Evolutionary conservation across 2,797 vertebrate genomes (phyloP).

Genomic region (Threskiornis aethiopicus): DNA sequence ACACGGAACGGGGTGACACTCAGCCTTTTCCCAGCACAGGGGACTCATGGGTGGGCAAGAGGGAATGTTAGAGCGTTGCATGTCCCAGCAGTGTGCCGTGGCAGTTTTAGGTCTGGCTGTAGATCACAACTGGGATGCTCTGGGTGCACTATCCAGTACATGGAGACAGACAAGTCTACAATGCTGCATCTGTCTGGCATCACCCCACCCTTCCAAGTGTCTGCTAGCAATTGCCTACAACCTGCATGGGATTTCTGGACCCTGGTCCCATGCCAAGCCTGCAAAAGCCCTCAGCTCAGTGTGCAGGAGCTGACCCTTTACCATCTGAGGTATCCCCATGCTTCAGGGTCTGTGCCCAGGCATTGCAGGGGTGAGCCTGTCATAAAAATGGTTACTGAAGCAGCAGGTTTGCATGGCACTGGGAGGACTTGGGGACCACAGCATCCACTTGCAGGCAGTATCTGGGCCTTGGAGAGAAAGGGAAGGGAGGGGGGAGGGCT

Average conservation of each 20-base stretch:
- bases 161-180: not conserved
- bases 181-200: not conserved
- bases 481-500: not conserved
- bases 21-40: not conserved
- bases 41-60: fast-evolving
- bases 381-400: not conserved
- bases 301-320: not conserved
- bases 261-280: not conserved
- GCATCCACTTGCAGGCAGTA: not conserved
- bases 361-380: not conserved
- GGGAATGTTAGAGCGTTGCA: not conserved
- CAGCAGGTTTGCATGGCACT: not conserved
- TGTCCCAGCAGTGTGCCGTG: fast-evolving
- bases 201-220: not conserved
- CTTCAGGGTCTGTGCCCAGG: not conserved
- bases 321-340: fast-evolving
- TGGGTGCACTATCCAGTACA: not conserved
- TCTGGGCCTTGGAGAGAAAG: not conserved
- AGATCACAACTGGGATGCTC: not conserved
- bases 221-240: not conserved
- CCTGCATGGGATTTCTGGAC: not conserved
- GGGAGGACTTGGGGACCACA: not conserved
- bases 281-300: not conserved
- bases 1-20: not conserved
- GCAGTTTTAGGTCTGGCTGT: not conserved